These are phyloP conservation scores for Diceros bicornis DNA, from an alignment of 2,797 vertebrate species.

Conservation along the genomic window DNA sequence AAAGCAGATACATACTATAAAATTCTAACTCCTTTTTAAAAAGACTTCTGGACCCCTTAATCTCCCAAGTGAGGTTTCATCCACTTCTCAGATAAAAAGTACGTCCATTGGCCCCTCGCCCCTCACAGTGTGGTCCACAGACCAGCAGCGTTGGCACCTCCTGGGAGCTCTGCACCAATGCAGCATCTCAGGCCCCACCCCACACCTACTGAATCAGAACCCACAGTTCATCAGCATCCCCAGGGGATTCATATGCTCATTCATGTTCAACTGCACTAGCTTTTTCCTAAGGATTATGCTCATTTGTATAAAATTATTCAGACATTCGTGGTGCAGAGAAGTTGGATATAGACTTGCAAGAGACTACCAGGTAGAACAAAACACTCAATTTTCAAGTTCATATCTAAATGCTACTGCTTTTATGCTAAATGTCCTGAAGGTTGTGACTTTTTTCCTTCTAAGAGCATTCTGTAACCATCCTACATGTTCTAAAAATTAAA, in stretches of 20 bases:
- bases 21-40: not conserved
- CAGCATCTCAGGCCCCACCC: not conserved
- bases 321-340: not conserved
- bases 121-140: not conserved
- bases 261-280: not conserved
- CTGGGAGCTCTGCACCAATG: not conserved
- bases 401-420: constrained; percentile 18
- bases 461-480: not conserved
- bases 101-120: not conserved
- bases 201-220: not conserved
- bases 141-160: not conserved
- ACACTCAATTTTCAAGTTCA: constrained; percentile 1
- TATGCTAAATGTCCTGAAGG: not conserved
- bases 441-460: not conserved
- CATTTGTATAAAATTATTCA: not conserved
- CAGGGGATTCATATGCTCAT: not conserved
- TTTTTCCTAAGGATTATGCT: not conserved
- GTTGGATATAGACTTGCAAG: not conserved
- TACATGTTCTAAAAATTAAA: not conserved
- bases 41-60: not conserved
- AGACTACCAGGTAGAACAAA: not conserved
- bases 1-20: not conserved
- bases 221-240: not conserved
- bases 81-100: not conserved
- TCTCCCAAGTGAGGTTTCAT: constrained; percentile 15